Evolutionary conservation across 1,140 invertebrate species (phyloP), one percentile per base, ranked within the genome.

Genomic region (Leptinotarsa texana): DNA sequence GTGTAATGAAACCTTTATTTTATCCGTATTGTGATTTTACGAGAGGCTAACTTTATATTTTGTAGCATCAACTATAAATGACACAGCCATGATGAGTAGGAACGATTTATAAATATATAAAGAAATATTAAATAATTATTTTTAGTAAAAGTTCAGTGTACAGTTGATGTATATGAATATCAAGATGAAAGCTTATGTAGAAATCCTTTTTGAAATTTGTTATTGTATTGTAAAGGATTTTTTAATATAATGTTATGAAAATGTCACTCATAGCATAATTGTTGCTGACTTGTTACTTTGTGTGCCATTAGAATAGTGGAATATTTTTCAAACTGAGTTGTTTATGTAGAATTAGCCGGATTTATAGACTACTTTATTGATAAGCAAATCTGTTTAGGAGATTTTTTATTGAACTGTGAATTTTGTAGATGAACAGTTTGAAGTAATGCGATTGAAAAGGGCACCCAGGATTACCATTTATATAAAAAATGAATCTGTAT

Each of bases 91-190:
- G 63, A 65, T 22, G 13, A 65, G 11, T 18, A 65, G 63, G 63
- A 13, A 15, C n/a, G 27, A 24, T 22, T 21, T 65, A 70, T 68
- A 42, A 42, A 42, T 6, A 24, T 73, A 73, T 73, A 73, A 73
- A 73, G 63, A 73, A 73, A 73, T 73, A 42, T 66, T 73, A 33
- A 71, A 73, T 73, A 73, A 33, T 73, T 63, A 73, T 73, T 73
- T 73, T 65, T 42, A 62, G 51, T 48, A 73, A 48, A 11, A 73
- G 71, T 73, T 73, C 71, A 73, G 21, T 73, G 71, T 73, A 73
- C 71, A 73, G 71, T 73, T 65, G 71, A 73, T 73, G 22, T 65
- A 27, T 42, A 48, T 33, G 27, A 24, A 61, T 72, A 61, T 73
- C 57, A 63, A 15, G 18, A 24, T 42, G 18, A 48, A 48, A 65